Conservation (phyloP, 2,888 invertebrate species). For the Andrena marginata region DNA sequence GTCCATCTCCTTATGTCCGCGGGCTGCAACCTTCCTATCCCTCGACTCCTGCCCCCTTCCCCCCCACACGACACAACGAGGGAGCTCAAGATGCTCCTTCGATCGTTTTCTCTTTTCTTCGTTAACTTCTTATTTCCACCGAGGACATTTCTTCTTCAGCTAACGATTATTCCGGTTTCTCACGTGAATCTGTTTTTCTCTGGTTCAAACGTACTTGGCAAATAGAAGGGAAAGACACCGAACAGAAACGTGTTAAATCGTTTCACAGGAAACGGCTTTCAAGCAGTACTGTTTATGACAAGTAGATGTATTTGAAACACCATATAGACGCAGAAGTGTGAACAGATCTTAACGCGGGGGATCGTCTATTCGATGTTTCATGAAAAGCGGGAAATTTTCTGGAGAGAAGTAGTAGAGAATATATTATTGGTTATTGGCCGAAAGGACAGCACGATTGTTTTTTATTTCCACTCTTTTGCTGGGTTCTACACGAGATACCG, state of each 20-base stretch:
- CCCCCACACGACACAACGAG: constrained; percentile 14
- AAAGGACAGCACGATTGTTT: constrained; percentile 10
- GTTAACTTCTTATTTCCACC: constrained; percentile 15
- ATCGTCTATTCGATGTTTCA: background rate
- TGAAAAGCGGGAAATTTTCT: background rate
- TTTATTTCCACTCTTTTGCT: background rate
- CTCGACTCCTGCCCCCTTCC: constrained; percentile 5
- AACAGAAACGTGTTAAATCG: background rate
- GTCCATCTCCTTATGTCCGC: constrained; percentile 55
- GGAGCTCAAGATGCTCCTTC: constrained; percentile 6
- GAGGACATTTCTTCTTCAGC: background rate
- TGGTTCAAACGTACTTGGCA: background rate
- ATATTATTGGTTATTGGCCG: constrained; percentile 9
- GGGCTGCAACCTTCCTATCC: constrained; percentile 34
- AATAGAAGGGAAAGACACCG: background rate
- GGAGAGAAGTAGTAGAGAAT: background rate
- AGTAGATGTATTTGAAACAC: no score
- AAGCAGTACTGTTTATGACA: no score
- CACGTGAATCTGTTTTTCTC: background rate
- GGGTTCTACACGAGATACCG: background rate
- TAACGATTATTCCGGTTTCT: constrained; percentile 12
- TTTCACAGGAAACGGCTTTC: background rate
- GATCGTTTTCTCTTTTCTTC: constrained; percentile 22
- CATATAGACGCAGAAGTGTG: no score
- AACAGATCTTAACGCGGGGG: no score